These are phyloP conservation scores for Diplazon laetatorius DNA, from an alignment of 2,888 invertebrate species.

Conservation along the genomic window DNA sequence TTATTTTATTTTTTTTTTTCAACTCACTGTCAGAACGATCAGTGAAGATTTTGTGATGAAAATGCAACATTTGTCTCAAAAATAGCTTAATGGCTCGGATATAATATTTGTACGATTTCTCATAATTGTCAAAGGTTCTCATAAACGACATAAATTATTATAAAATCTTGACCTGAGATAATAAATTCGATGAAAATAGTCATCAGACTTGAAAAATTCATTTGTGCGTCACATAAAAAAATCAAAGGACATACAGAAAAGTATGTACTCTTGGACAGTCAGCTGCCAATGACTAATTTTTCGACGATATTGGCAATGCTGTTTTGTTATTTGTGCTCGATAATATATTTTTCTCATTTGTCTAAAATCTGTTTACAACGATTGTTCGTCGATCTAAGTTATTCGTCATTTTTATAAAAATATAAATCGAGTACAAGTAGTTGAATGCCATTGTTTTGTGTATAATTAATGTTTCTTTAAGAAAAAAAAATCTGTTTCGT, in stretches of 20 bases:
- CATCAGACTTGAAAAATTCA: constrained; percentile 20
- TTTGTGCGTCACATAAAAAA: background rate
- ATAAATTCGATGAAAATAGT: constrained; percentile 20
- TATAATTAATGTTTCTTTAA: background rate
- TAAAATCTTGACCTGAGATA: constrained; percentile 28
- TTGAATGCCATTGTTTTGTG: background rate
- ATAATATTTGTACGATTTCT: constrained; percentile 7
- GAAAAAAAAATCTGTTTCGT: background rate
- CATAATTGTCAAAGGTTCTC: constrained; percentile 8
- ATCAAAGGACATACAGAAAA: background rate
- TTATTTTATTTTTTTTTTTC: background rate
- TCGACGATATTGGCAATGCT: background rate
- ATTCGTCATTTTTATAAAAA: constrained; percentile 24
- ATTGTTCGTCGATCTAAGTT: background rate
- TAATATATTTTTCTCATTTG: background rate
- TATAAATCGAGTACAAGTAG: constrained; percentile 11
- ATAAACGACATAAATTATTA: constrained; percentile 1
- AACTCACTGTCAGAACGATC: background rate
- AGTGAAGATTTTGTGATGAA: constrained; percentile 3
- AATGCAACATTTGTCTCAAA: constrained; percentile 22
- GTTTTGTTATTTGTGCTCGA: background rate
- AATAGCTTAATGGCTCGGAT: constrained; percentile 14
- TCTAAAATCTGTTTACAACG: background rate
- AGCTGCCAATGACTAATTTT: background rate
- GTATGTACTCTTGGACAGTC: too few relatives aligned